Base-by-base conservation (phyloP, 2,888 invertebrate species). In the Pimpla rufipes region DNA sequence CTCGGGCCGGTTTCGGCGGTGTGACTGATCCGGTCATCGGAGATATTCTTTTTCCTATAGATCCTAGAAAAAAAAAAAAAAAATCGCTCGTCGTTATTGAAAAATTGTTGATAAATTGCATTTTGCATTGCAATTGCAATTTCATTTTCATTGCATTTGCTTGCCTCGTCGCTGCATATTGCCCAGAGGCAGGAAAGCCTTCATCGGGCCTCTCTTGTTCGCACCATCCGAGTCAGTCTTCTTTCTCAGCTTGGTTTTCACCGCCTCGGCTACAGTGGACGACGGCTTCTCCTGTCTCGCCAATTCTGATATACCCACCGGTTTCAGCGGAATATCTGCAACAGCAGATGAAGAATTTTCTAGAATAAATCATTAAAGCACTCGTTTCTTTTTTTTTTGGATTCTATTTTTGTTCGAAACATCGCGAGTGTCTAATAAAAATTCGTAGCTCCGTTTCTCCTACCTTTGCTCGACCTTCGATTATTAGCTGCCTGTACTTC, bases 191-290 rank as follows among this genome's bases (percentile, higher is more conserved):
- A 93, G 85, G 13, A 92, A 37, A 6, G 93, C 93, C 83, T 91
- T 93, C 84, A 93, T 77, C 16, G 93, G 93, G 18, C 93, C 93
- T 76, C 87, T 92, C 74, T 91, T 93, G 52, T 35, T 79, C 29
- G 86, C 76, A 16, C 84, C 50, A 21, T 88, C 86, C 2, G 74
- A 8, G 21, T 85, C 88, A 5, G 73, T 2, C 64, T 90, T 92
- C 50, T 88, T 89, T 18, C 90, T 90, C 0, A 92, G 81, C 85
- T 89, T 91, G 29, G 81, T 87, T 84, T 89, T 92, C 13, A 91
- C 87, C 3, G 80, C 71, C 10, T 85, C 85, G 6, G 81, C 35
- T 7, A 86, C 52, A 18, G 85, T 77, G 5, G 83, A 81, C 10
- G 78, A 82, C 11, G 84, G 29, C 23, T 88, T 88, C 45, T 87